Percentiles rank a stretch among this genome's conserved stretches.
Evolutionary conservation across 1,140 invertebrate species (phyloP).

Genomic region (Drosophila asahinai): DNA sequence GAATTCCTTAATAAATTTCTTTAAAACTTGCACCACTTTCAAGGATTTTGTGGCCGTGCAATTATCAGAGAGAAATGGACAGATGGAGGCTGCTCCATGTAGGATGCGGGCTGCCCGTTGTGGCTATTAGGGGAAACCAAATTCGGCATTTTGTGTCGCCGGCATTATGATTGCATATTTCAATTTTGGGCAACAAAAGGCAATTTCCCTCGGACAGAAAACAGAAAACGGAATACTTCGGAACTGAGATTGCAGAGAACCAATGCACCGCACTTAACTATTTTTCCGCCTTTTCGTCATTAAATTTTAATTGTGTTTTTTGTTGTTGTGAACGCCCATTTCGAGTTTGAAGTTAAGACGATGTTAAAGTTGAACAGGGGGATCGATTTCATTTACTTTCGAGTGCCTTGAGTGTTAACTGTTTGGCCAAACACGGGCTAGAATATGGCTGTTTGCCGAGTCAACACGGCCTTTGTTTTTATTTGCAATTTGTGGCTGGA

Average conservation of each 20-base stretch:
- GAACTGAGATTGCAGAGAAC: constrained; percentile 30
- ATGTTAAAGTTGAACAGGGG: constrained; percentile 37
- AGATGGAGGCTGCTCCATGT: constrained; percentile 41
- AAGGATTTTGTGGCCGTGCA: constrained; percentile 11
- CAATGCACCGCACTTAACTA: constrained; percentile 40
- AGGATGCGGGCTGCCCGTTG: constrained; percentile 47
- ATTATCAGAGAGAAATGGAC: constrained; percentile 18
- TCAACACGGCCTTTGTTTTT: constrained; percentile 76
- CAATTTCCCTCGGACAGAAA: constrained; percentile 46
- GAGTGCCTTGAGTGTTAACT: constrained; percentile 68
- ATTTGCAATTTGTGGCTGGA: constrained; percentile 79
- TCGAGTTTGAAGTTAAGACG: constrained; percentile 24
- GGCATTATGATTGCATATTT: constrained; percentile 70
- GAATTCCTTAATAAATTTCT: too few species aligned
- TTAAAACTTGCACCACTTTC: background rate
- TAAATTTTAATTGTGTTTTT: constrained; percentile 82
- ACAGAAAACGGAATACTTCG: constrained; percentile 15
- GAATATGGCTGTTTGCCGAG: constrained; percentile 59
- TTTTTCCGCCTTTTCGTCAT: constrained; percentile 82
- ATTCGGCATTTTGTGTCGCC: constrained; percentile 74
- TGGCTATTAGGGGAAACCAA: constrained; percentile 73
- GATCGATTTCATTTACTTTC: constrained; percentile 57
- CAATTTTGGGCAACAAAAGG: constrained; percentile 63
- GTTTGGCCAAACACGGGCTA: constrained; percentile 68
- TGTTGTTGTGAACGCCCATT: constrained; percentile 49